Evolutionary conservation across 1,140 invertebrate species (phyloP).

Genomic region (Zaprionus africanus): DNA sequence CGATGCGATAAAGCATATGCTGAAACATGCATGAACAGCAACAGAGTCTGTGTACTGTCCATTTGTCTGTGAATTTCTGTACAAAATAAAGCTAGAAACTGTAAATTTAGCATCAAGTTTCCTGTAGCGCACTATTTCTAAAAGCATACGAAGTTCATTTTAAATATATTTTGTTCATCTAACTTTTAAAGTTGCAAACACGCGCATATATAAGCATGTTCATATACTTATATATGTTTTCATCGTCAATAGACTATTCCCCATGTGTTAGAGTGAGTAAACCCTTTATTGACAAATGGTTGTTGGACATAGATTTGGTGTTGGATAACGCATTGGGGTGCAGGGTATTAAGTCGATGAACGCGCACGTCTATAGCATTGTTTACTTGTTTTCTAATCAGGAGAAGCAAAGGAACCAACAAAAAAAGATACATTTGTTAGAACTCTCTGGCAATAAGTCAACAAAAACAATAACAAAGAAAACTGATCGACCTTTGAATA

Average conservation of each 20-base stretch:
- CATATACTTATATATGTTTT: not conserved
- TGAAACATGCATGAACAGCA: not conserved
- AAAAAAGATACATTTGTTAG: slow-evolving; percentile 63
- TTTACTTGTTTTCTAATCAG: slow-evolving; percentile 4
- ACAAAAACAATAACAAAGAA: slow-evolving; percentile 33
- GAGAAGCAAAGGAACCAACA: slow-evolving; percentile 13
- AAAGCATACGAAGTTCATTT: not conserved
- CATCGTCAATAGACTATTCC: not conserved
- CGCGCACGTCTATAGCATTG: not conserved
- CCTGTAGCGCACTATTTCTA: no score
- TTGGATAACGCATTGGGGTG: not conserved
- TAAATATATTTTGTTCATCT: not conserved
- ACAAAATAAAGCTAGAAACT: not conserved
- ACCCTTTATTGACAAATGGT: not conserved
- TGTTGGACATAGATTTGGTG: not conserved
- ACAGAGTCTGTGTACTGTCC: not conserved
- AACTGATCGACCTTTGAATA: slow-evolving; percentile 17
- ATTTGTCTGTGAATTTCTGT: not conserved
- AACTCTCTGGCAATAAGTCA: slow-evolving; percentile 64
- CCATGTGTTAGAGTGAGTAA: not conserved
- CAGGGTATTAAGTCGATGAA: not conserved
- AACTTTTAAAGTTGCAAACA: not conserved
- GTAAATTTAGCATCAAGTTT: not conserved
- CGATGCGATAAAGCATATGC: not conserved
- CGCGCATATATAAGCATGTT: not conserved